Evolutionary conservation across 2,888 invertebrate genomes (phyloP).

Genomic region (Siphlonurus alternatus): DNA sequence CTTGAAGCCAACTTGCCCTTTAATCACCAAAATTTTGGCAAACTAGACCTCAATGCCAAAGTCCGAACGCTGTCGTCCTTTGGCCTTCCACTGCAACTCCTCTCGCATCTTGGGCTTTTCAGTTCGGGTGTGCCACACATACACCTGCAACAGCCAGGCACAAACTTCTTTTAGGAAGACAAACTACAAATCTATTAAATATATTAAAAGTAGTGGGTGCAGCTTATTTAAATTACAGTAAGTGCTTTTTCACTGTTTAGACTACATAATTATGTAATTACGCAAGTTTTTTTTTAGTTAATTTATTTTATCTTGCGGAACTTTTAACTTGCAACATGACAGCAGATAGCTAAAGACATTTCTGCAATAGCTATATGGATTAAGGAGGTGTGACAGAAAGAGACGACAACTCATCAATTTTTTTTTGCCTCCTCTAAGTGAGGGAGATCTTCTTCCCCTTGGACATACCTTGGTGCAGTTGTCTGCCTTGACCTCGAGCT

Average conservation of each 20-base stretch:
- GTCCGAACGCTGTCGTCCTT: constrained; percentile 21
- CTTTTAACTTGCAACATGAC: too few relatives aligned
- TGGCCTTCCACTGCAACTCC: constrained; percentile 38
- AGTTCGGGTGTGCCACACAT: constrained; percentile 97
- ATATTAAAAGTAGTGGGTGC: constrained; percentile 5
- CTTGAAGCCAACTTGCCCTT: too few relatives aligned
- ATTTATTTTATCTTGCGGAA: too few relatives aligned
- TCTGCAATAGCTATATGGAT: too few relatives aligned
- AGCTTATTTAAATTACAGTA: neutral
- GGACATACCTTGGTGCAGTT: constrained; percentile 58
- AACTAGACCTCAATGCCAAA: constrained; percentile 8
- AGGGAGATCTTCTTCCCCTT: too few relatives aligned
- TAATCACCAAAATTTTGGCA: too few relatives aligned
- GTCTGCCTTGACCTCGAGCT: constrained; percentile 82
- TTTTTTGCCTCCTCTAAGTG: too few relatives aligned
- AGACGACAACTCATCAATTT: too few relatives aligned
- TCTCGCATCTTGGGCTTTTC: constrained; percentile 65
- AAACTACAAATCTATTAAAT: constrained; percentile 8
- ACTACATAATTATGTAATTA: constrained; percentile 6
- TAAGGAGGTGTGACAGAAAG: too few relatives aligned
- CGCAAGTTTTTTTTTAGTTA: too few relatives aligned
- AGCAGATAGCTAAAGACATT: too few relatives aligned
- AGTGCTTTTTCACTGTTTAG: constrained; percentile 1
- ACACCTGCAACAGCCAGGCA: constrained; percentile 47
- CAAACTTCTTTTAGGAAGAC: too few relatives aligned